These are phyloP conservation scores for Corvus hawaiiensis DNA, from an alignment of 2,113 vertebrate species.

Conservation along the genomic window DNA sequence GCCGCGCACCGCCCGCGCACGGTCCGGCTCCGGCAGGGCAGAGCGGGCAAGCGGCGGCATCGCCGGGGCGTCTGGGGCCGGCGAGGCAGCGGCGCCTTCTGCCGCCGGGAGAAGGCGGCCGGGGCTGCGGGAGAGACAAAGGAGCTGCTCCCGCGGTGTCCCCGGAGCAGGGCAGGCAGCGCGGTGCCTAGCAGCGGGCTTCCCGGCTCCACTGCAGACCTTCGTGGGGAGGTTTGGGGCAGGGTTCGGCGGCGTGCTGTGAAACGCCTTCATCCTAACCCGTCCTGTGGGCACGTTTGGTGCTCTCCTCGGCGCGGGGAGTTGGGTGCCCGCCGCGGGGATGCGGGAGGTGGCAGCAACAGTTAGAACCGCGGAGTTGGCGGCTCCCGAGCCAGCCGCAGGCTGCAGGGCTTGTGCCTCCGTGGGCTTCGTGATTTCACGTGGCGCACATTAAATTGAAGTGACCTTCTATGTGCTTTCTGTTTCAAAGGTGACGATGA, in stretches of 20 bases:
- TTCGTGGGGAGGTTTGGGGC: rapidly evolving
- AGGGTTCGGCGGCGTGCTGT: rapidly evolving
- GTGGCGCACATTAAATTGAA: rapidly evolving
- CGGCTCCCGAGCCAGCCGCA: neutral
- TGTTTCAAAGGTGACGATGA: neutral
- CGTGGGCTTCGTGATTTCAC: neutral
- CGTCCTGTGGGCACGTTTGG: rapidly evolving
- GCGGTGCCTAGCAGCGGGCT: neutral
- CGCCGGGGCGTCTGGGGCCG: neutral
- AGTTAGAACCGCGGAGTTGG: neutral
- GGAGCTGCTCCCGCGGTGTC: neutral
- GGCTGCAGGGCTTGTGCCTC: neutral
- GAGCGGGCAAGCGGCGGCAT: neutral
- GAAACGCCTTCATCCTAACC: rapidly evolving
- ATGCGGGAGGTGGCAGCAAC: neutral
- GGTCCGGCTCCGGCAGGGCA: neutral
- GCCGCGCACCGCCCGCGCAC: neutral
- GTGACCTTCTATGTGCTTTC: neutral
- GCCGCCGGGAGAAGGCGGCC: neutral
- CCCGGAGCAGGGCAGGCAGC: neutral
- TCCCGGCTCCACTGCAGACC: neutral
- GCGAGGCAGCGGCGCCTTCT: neutral
- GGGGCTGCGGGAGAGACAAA: slow-evolving; percentile 4
- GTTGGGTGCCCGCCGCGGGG: neutral
- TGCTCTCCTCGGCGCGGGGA: neutral